phyloP scores from a whole-genome alignment of 2,113 vertebrate species.

The Phylloscopus trochiloides region DNA sequence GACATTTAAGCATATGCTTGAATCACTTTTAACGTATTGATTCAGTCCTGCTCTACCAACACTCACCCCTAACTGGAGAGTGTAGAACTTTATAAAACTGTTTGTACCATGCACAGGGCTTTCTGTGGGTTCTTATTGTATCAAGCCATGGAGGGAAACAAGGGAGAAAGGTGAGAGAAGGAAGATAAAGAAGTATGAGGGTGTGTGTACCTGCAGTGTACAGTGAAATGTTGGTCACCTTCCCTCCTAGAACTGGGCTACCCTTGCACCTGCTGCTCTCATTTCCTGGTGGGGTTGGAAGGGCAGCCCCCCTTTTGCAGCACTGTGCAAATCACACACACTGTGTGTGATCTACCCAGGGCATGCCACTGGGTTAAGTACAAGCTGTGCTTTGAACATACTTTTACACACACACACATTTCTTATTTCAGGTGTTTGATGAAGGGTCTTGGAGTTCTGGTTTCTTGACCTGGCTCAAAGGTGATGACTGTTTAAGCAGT shows the following conservation, averaged over 20 bases:
- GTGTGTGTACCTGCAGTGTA: rapidly evolving
- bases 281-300: background rate
- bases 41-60: background rate
- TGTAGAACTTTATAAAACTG: background rate
- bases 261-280: background rate
- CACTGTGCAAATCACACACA: too few species aligned
- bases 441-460: background rate
- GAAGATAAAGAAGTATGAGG: background rate
- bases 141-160: background rate
- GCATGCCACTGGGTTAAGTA: rapidly evolving
- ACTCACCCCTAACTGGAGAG: background rate
- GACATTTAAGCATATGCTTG: slow-evolving; percentile 33
- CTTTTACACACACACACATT: background rate
- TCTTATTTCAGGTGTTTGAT: background rate
- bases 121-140: background rate
- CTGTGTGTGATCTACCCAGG: background rate
- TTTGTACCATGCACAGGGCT: background rate
- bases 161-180: background rate
- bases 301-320: background rate
- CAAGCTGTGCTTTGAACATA: background rate
- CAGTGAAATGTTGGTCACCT: rapidly evolving
- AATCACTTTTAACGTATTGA: background rate
- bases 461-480: background rate
- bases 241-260: background rate
- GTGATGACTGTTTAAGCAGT: background rate